Percentiles rank a stretch among this genome's conserved stretches.
phyloP scores from a whole-genome alignment of 2,797 vertebrate genomes.

The Etheostoma nigrum region DNA sequence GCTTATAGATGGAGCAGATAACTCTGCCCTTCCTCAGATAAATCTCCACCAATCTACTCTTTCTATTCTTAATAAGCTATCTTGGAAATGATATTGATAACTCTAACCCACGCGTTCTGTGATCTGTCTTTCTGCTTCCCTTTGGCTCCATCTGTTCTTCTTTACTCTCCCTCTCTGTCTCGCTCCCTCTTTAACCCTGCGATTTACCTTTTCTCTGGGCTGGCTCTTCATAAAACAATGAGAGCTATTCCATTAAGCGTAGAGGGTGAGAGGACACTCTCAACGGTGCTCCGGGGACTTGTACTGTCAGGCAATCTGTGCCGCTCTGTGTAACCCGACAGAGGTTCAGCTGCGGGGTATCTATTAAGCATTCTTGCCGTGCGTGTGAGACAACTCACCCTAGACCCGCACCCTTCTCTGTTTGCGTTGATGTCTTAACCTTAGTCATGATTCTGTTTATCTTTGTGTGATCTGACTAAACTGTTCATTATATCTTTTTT shows the following conservation, averaged over 20 bases:
- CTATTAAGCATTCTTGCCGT: conserved; percentile 72
- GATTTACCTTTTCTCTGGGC: conserved; percentile 73
- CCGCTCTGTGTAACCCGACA: conserved; percentile 60
- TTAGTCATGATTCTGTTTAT: conserved; percentile 54
- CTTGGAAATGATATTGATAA: conserved; percentile 58
- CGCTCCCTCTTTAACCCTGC: conserved; percentile 67
- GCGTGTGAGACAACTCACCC: conserved; percentile 61
- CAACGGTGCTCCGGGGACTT: conserved; percentile 70
- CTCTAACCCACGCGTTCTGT: conserved; percentile 33
- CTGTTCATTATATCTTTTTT: conserved; percentile 29
- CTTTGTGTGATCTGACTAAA: conserved; percentile 52
- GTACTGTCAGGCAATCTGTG: conserved; percentile 77
- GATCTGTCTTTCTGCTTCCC: conserved; percentile 41
- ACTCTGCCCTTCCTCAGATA: conserved; percentile 50
- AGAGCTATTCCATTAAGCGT: conserved; percentile 77
- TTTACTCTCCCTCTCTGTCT: conserved; percentile 26
- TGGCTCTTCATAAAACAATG: conserved; percentile 79
- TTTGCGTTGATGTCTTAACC: conserved; percentile 62
- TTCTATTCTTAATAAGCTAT: conserved; percentile 47
- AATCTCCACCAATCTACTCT: conserved; percentile 44
- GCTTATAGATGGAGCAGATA: conserved; percentile 72
- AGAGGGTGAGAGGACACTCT: conserved; percentile 77
- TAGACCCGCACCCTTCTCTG: conserved; percentile 47
- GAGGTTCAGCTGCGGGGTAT: conserved; percentile 63
- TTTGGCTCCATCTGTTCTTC: conserved; percentile 46